Base-by-base conservation (phyloP, 2,888 invertebrate species). In the Diloba caeruleocephala region DNA sequence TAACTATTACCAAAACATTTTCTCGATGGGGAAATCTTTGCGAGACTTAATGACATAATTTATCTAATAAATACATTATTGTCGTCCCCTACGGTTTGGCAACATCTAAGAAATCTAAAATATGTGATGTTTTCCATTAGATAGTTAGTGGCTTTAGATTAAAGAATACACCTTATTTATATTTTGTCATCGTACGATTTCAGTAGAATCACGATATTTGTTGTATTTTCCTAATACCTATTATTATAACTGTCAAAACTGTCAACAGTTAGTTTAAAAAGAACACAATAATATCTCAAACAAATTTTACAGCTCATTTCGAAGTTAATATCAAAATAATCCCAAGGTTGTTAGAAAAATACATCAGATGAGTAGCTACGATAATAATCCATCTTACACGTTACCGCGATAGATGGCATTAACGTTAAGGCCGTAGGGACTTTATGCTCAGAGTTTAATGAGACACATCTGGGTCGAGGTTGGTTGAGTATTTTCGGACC, bases 381-480 rank as follows among this genome's bases (percentile, higher is more conserved):
- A 15, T 26, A 9, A 44, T 56, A 54, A 53, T 41, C 29, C 26
- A 7, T 15, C 7, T 33, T 42, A 17, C 44, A 1, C 6, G 17
- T 21, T 23, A 12, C n/a, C 9, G 31, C 61, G 54, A 34, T 53
- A 57, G 72, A 62, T 71, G 72, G 56, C 70, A 48, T 55, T 71
- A 49, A 55, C 17, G 46, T 58, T 71, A 79, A 76, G 76, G 76
- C 73, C 76, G 66, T 60, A 63, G 63, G 67, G 60, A 62, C 46
- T 57, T 56, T 58, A 67, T 69, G 74, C 73, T 73, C 71, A 70
- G 65, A 48, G 61, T 64, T 58, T 62, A 63, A 65, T 58, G 46
- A 59, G 74, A 70, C 79, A 68, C 58, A 91, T 81, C 61, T 88
- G 66, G 90, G 92, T 92, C 92, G 92, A 90, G 92, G 72, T 51